Base-by-base conservation (phyloP, 2,113 vertebrate species). In the Xerus inauris region DNA sequence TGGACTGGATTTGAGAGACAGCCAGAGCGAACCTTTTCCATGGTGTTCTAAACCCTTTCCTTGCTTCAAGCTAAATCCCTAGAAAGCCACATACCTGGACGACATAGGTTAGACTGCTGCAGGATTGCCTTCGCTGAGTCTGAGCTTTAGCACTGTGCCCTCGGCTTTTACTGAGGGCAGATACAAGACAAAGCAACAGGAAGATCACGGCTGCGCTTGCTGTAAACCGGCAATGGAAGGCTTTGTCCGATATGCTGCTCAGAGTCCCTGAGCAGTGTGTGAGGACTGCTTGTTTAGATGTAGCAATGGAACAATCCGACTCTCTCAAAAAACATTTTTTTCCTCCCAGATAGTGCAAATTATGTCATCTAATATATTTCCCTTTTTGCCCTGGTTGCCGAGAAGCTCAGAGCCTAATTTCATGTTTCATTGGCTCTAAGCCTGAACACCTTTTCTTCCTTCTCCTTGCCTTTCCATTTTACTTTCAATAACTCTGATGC, bases 111-210 rank as follows among this genome's bases (percentile, higher is more conserved):
- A 79, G 47, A 65, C 67, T 73, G 69, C 76, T 45, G n/a, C 9
- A 67, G 77, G 73, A 82, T 86, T 3, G 1, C 96, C 86, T 89
- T 94, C 95, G 59, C 22, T 71, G 95, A 89, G 49, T 92, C 79
- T 57, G 79, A 94, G 89, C 62, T 95, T 96, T 83, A 75, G 64
- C 67, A 54, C 3, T 6, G 75, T 86, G 87, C 73, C 75, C 92
- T 97, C 26, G 0, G 96, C 92, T 94, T 94, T 96, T 97, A 91
- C 79, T 93, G 91, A 97, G 96, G 77, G 96, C 79, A 73, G 71
- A 93, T 72, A 88, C 73, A 45, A 93, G 89, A 93, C 91, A 87
- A 11, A 38, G 45, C 85, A 51, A 17, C 93, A 59, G 51, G 97
- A 89, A 87, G 64, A 71, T 83, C 87, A 65, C 32, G 16, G 64